Evolutionary conservation across 92 coral and sea anemone genomes (phyloP), one percentile per base, ranked within the genome.

Genomic region (Hydrozoanthus gracilis): DNA sequence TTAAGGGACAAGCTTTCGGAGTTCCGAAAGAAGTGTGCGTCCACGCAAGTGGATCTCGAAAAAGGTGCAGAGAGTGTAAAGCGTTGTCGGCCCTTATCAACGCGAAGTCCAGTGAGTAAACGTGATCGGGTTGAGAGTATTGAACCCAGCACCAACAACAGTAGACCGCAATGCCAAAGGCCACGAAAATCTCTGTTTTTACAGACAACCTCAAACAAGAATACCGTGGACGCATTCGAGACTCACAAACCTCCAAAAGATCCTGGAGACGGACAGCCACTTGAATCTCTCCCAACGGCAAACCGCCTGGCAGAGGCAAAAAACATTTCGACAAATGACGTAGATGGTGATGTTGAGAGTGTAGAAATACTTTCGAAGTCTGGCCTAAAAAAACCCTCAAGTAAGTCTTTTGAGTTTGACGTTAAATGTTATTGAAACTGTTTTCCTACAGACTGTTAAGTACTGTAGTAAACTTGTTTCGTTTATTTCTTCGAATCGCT

Each of bases 251-350:
- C n/a, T n/a, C n/a, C n/a, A n/a, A n/a, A 72, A 72, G 10, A 2
- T 54, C 77, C 77, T 46, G 77, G 77, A 46, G 20, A 72, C 77
- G 46, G 46, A 72, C 54, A 4, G 44, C 77, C 56, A 54, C 77
- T 44, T 72, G 77, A 72, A 72, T 72, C 77, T 72, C 54, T 47
- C 76, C 76, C 76, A 71, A 71, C 51, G 76, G 76, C 76, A 71
- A 71, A 71, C 46, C 56, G 77, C 77, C 77, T 47, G 44, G 77
- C 56, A 72, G 6, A 52, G 58, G 58, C 11, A 5, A 52, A 52
- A 52, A 52, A 52, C 58, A 52, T 11, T 52, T 52, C 58, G 58
- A 52, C 58, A 52, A 52, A 5, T 11, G 58, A 52, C 11, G 58
- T 11, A 11, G 58, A 52, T 52, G 58, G 58, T 11, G 58, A 52